Conservation (phyloP, 2,888 invertebrate species). For the Chloromyia formosa region DNA sequence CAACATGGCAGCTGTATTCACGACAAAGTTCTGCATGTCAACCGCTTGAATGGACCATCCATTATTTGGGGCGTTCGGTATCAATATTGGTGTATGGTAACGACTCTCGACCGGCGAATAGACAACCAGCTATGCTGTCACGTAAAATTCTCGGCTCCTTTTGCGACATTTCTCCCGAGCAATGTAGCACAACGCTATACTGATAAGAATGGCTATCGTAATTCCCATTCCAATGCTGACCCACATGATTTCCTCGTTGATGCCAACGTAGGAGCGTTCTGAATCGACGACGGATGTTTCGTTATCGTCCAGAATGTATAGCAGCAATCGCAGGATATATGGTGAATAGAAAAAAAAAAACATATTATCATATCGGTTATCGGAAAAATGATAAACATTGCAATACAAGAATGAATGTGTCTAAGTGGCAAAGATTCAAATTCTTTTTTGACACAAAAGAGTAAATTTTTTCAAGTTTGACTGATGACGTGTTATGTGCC, state of each 20-base stretch:
- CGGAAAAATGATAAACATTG: no score
- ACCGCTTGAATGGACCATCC: slow-evolving; percentile 41
- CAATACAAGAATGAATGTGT: no score
- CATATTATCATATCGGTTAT: not conserved
- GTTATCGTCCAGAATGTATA: no score
- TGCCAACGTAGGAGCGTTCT: slow-evolving; percentile 84
- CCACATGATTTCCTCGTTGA: slow-evolving; percentile 90
- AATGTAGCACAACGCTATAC: slow-evolving; percentile 83
- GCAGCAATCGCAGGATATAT: not conserved
- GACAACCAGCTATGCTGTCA: slow-evolving; percentile 70
- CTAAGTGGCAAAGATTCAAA: no score
- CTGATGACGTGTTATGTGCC: no score
- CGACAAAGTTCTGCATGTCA: slow-evolving; percentile 46
- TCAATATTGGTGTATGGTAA: slow-evolving; percentile 7
- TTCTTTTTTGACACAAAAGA: no score
- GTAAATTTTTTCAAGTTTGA: no score
- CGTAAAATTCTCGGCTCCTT: slow-evolving; percentile 72
- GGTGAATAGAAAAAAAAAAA: not conserved
- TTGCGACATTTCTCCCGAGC: slow-evolving; percentile 83
- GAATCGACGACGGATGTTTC: slow-evolving; percentile 50
- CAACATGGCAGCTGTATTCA: slow-evolving; percentile 40
- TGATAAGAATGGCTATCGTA: slow-evolving; percentile 80
- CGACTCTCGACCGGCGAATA: slow-evolving; percentile 43
- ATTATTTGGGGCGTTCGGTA: slow-evolving; percentile 36
- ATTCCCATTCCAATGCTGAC: slow-evolving; percentile 76